A percentile compares a stretch with the other conserved stretches of the same genome.
phyloP scores from a whole-genome alignment of 2,797 vertebrate species.

The Lutjanus argentimaculatus region DNA sequence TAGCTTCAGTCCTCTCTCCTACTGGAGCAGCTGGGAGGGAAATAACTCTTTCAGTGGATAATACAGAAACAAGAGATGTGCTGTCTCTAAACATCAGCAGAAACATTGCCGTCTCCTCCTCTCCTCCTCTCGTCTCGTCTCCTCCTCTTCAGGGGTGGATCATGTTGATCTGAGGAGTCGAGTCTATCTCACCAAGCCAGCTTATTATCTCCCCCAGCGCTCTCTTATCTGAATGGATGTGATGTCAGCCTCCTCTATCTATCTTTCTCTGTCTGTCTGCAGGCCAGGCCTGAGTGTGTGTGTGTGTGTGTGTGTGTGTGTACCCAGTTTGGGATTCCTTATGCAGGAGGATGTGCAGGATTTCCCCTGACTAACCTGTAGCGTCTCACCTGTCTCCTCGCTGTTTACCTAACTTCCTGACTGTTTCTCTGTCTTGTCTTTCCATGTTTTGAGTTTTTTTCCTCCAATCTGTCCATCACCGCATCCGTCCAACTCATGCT shows the following conservation, averaged over 20 bases:
- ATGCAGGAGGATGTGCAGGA: too few relatives aligned
- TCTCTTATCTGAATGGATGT: slow-evolving; percentile 62
- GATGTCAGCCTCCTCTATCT: slow-evolving; percentile 60
- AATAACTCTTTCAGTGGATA: not conserved
- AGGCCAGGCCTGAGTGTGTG: slow-evolving; percentile 11
- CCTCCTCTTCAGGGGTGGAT: slow-evolving; percentile 23
- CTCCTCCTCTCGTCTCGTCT: not conserved
- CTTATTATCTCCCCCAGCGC: slow-evolving; percentile 60
- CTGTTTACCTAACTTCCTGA: slow-evolving; percentile 17
- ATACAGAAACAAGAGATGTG: not conserved
- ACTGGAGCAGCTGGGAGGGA: not conserved
- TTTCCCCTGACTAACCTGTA: not conserved
- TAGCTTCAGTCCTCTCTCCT: not conserved
- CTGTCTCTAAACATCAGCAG: not conserved
- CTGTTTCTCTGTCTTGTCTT: slow-evolving; percentile 4
- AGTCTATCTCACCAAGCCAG: slow-evolving; percentile 41
- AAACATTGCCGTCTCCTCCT: not conserved
- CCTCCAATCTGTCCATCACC: not conserved
- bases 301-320: slow-evolving; percentile 21
- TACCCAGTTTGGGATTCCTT: too few relatives aligned
- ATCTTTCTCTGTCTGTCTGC: slow-evolving; percentile 52
- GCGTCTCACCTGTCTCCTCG: slow-evolving; percentile 10
- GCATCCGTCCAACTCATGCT: not conserved
- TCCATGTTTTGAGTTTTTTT: not conserved
- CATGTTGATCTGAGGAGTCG: slow-evolving; percentile 41